These are phyloP conservation scores for Leptodactylus fuscus DNA, from an alignment of 2,113 vertebrate genomes.

Conservation along the genomic window DNA sequence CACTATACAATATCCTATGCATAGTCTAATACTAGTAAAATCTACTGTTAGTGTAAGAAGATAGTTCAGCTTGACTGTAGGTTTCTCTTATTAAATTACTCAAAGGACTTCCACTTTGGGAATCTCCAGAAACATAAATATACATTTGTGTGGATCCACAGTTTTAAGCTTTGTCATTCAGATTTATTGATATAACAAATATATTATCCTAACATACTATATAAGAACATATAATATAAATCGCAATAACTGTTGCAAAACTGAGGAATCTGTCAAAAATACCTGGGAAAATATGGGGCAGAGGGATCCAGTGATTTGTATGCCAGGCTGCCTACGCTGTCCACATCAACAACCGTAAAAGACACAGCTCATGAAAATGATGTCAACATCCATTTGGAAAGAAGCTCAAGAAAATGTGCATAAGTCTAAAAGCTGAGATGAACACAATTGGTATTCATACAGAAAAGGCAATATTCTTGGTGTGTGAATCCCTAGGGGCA, in stretches of 20 bases:
- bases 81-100: too few relatives aligned
- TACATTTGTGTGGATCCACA: too few relatives aligned
- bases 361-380: slow-evolving; percentile 5
- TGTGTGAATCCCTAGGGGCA: neutral
- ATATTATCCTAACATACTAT: too few relatives aligned
- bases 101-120: too few relatives aligned
- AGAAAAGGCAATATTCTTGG: neutral
- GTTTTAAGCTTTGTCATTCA: too few relatives aligned
- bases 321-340: neutral
- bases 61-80: too few relatives aligned
- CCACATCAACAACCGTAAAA: slow-evolving; percentile 5
- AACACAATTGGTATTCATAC: slow-evolving; percentile 25
- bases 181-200: too few relatives aligned
- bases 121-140: too few relatives aligned
- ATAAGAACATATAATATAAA: neutral
- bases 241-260: neutral
- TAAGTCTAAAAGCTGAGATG: neutral
- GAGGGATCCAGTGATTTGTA: neutral
- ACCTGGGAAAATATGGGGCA: neutral
- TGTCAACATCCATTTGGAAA: slow-evolving; percentile 19
- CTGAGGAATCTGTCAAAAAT: neutral
- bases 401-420: neutral
- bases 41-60: too few relatives aligned
- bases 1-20: too few relatives aligned
- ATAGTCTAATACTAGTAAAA: too few relatives aligned